Conservation (phyloP, 2,797 vertebrate genomes). For the Bucorvus abyssinicus region DNA sequence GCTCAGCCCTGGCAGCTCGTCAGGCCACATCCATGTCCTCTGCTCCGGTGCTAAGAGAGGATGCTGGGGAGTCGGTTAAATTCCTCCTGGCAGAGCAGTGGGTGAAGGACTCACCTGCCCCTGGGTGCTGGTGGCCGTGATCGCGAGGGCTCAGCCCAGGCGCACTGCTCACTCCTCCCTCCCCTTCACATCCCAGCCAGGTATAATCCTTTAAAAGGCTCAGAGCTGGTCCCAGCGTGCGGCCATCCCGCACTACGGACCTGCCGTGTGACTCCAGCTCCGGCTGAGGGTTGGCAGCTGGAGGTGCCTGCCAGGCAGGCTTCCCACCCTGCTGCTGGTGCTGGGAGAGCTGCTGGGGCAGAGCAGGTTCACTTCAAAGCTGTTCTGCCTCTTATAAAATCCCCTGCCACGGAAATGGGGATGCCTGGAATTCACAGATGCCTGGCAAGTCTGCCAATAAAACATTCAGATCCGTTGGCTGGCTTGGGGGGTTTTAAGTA, state of each 20-base stretch:
- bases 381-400: background rate
- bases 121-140: background rate
- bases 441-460: background rate
- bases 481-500: background rate
- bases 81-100: background rate
- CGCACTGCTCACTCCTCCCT: background rate
- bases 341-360: background rate
- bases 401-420: background rate
- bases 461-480: background rate
- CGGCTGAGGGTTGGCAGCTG: background rate
- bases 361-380: background rate
- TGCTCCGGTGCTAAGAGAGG: background rate
- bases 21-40: background rate
- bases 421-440: constrained; percentile 23
- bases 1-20: background rate
- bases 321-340: background rate
- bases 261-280: fast-evolving
- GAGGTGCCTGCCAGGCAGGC: background rate
- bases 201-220: background rate
- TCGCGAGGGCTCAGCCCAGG: background rate
- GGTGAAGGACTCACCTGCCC: background rate
- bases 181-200: background rate
- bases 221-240: background rate
- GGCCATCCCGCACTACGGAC: fast-evolving
- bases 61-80: background rate